Evolutionary conservation across 1,140 invertebrate species (phyloP), one percentile per base, ranked within the genome.

Genomic region (Eriosoma lanigerum): DNA sequence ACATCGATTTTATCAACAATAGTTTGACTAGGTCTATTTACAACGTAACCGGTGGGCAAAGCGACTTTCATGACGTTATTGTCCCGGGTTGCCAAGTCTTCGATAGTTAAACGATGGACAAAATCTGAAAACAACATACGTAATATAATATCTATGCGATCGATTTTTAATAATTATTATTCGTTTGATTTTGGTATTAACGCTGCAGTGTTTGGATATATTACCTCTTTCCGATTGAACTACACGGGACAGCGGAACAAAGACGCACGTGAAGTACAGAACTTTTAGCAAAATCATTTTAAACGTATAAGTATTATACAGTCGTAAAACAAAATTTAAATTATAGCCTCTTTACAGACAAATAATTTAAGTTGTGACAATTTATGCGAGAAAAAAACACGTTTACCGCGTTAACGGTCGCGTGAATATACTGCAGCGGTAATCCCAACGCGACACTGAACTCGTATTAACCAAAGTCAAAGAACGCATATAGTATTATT

Each of bases 61-160:
- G 81, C 58, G 73, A 76, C 58, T 62, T n/a, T 81, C 58, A 80
- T 84, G 32, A 83, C 82, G 68, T 83, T n/a, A n/a, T n/a, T 81
- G n/a, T 81, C 82, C 26, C 83, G 24, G 1, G 81, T 70, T 10
- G 82, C 82, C 32, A 82, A 48, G 19, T 83, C 82, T 54, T 81
- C 81, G 52, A 82, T 54, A 17, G 73, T 17, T 32, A 66, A 44
- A 15, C 62, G 62, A 1, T 66, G 32, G 5, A 21, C 2, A 19
- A 44, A 66, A 38, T 54, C 52, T 54, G n/a, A n/a, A 54, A 54
- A 54, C 32, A 38, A 38, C 8, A 4, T 38, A 38, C 8, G 32
- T 38, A 38, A 38, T 38, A 38, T 38, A 4, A 38, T 38, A 38
- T 38, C n/a, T n/a, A n/a, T 38, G 32, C 32, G 32, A 38, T 3